These are phyloP conservation scores for Tyto alba DNA, from an alignment of 2,113 vertebrate genomes.

Conservation along the genomic window DNA sequence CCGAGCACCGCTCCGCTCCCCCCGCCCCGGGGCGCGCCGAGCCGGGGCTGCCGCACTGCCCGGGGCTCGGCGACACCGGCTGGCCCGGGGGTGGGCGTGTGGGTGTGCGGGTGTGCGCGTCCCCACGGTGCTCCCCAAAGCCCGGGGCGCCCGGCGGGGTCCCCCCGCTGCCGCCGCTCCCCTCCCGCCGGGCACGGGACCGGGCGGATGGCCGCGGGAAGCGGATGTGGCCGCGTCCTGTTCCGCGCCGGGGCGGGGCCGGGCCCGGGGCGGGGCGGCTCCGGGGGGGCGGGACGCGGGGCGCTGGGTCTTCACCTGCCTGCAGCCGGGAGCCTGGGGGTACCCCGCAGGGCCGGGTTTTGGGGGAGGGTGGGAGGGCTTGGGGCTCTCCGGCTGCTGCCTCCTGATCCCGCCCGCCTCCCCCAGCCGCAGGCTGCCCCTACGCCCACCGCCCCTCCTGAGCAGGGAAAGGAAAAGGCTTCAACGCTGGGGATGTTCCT, in stretches of 20 bases:
- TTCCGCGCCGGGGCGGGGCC: background rate
- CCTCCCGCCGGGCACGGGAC: background rate
- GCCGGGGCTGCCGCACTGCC: background rate
- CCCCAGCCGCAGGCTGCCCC: background rate
- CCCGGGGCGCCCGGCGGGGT: background rate
- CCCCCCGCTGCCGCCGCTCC: background rate
- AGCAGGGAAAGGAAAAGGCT: background rate
- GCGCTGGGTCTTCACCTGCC: background rate
- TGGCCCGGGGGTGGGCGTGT: no score
- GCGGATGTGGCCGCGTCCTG: background rate
- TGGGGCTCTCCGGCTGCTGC: background rate
- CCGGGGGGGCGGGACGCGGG: no score
- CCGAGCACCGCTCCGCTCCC: background rate
- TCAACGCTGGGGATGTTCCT: background rate
- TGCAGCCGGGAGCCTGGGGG: no score
- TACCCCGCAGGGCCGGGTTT: background rate
- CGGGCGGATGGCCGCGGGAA: background rate
- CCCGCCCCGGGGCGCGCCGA: no score
- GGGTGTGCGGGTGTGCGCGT: no score
- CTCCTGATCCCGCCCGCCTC: accelerated
- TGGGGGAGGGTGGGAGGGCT: no score
- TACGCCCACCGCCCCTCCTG: background rate
- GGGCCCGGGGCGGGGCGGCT: background rate
- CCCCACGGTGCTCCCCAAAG: no score
- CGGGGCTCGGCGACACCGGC: background rate